Evolutionary conservation across 2,888 invertebrate genomes (phyloP).

Genomic region (Chrysolina oricalcia): DNA sequence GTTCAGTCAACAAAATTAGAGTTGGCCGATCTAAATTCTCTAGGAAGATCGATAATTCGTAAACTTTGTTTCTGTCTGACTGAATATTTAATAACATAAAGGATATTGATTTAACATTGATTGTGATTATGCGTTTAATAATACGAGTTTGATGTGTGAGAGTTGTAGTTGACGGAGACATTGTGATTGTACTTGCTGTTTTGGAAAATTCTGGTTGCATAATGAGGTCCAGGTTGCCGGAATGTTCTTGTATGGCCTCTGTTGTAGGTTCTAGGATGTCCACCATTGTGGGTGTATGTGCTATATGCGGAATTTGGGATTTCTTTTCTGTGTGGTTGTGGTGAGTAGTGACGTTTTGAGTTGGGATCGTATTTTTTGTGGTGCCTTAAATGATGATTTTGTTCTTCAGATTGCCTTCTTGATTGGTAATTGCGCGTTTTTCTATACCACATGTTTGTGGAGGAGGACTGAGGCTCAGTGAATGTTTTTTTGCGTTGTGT

Average conservation of each 20-base stretch:
- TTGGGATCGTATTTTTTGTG: slow-evolving; percentile 1
- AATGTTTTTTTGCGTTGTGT: slow-evolving; percentile 17
- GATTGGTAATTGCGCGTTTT: background rate
- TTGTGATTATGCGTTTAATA: background rate
- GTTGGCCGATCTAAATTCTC: no score
- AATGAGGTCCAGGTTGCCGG: background rate
- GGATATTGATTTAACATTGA: background rate
- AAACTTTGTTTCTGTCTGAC: background rate
- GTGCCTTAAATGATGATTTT: slow-evolving; percentile 8
- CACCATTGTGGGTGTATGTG: background rate
- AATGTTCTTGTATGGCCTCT: slow-evolving; percentile 6
- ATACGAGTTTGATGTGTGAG: background rate
- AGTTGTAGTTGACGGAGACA: background rate
- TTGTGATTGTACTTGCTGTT: background rate
- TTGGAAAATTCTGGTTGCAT: background rate
- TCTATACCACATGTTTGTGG: background rate
- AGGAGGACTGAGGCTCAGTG: background rate
- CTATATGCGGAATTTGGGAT: slow-evolving; percentile 2
- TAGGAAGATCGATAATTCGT: background rate
- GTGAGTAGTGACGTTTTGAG: background rate
- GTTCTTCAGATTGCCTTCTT: slow-evolving; percentile 7
- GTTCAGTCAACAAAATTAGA: background rate
- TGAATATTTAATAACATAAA: background rate
- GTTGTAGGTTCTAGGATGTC: slow-evolving; percentile 4
- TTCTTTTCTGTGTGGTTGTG: slow-evolving; percentile 2